Percentiles rank a stretch among this genome's conserved stretches.
Conservation (phyloP, 1,140 invertebrate species). For the Eumeta japonica region DNA sequence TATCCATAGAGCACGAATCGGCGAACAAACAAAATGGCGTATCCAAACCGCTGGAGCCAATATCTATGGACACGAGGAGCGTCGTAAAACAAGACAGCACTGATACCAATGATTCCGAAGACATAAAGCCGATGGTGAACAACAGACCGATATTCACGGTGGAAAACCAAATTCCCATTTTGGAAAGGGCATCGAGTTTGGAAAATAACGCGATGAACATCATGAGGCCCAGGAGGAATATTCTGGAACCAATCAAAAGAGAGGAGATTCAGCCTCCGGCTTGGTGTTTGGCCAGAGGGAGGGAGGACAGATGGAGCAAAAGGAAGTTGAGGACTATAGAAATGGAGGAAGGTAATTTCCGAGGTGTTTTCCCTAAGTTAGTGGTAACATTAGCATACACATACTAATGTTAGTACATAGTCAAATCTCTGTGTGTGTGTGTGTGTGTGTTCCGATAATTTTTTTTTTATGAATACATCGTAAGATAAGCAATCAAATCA, state of each 20-base stretch:
- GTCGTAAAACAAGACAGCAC: slow-evolving; percentile 34
- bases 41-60: slow-evolving; percentile 24
- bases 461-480: too few species aligned
- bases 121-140: slow-evolving; percentile 35
- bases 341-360: too few species aligned
- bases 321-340: too few species aligned
- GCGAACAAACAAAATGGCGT: slow-evolving; percentile 31
- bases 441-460: too few species aligned
- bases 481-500: too few species aligned
- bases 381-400: too few species aligned
- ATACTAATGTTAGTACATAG: too few species aligned
- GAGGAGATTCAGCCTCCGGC: slow-evolving; percentile 29
- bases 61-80: slow-evolving; percentile 20
- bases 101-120: slow-evolving; percentile 39
- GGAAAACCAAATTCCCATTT: slow-evolving; percentile 34
- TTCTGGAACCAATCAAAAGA: slow-evolving; percentile 48
- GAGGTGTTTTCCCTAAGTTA: too few species aligned
- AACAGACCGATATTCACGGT: slow-evolving; percentile 37
- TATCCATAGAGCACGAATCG: slow-evolving; percentile 28
- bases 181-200: slow-evolving; percentile 9
- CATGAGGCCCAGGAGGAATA: slow-evolving; percentile 37
- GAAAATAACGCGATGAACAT: slow-evolving; percentile 28
- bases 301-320: too few species aligned
- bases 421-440: too few species aligned
- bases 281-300: slow-evolving; percentile 52